Evolutionary conservation across 2,797 vertebrate species (phyloP), one percentile per base, ranked within the genome.

Genomic region (Semaprochilodus insignis): DNA sequence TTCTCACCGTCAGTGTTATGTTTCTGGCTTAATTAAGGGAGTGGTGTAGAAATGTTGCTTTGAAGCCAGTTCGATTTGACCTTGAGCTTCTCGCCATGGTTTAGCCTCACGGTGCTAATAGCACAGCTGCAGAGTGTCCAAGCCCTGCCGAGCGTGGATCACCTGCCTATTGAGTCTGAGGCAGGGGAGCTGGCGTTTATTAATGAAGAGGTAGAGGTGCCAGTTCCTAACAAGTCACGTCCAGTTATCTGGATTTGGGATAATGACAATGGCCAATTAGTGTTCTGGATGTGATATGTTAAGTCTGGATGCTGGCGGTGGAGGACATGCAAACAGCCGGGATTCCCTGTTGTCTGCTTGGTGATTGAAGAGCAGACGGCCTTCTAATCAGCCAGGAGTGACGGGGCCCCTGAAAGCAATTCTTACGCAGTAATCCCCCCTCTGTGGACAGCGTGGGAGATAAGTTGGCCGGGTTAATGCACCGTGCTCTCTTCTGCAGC

Each of bases 381-480:
- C 71, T 80, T 79, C 85, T 90, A 87, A 90, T 90, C 88, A 90
- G 86, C 73, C 71, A 69, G 84, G 89, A 90, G 88, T 90, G 89
- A 90, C 89, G 89, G 86, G 82, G 77, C 81, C 87, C 85, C 85
- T 81, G 87, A 90, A 88, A 90, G 80, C 88, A 87, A 88, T 90
- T 85, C 87, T 85, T 70, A 40, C 75, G 83, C 84, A 76, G 83
- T 90, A 89, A 90, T 88, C 87, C 77, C 74, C 70, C 73, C 80
- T 86, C 80, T 88, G 85, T 72, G 88, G 88, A 88, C 87, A 90
- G 85, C 66, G 70, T 57, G 65, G 81, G 70, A 89, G 89, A 88
- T 91, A 87, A 91, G 86, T 88, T 87, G 74, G 70, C 82, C 48
- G 77, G 90, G 89, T 91, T 91, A 91, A 87, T 90, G 89, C 85